Evolutionary conservation across 2,888 invertebrate genomes (phyloP).

Genomic region (Trachelus stipa): DNA sequence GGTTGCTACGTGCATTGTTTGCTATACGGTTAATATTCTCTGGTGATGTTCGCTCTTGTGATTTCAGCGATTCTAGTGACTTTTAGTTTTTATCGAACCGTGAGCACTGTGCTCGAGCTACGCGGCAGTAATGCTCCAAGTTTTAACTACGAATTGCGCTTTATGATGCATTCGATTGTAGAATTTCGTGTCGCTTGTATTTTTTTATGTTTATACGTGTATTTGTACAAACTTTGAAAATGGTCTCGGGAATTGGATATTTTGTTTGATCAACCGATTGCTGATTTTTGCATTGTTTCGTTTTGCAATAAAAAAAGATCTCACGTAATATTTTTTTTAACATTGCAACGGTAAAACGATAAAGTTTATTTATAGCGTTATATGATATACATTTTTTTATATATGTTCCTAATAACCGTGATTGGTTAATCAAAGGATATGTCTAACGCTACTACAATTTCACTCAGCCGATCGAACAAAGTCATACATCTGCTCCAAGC

Average conservation of each 20-base stretch:
- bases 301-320: background rate
- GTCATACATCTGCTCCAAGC: background rate
- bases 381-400: background rate
- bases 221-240: background rate
- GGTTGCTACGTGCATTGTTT: background rate
- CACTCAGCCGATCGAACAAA: background rate
- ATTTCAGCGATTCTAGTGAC: background rate
- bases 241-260: background rate
- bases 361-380: background rate
- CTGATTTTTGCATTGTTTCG: background rate
- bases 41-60: background rate
- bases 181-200: background rate
- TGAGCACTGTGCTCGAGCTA: background rate
- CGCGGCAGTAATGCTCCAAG: background rate
- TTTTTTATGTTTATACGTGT: background rate
- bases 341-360: too few species aligned
- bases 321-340: too few species aligned
- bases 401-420: background rate
- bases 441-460: background rate
- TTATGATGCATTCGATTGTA: background rate
- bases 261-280: background rate
- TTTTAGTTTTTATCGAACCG: background rate
- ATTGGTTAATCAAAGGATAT: background rate
- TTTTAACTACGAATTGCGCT: background rate
- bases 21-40: background rate